A percentile compares a stretch with the other conserved stretches of the same genome.
phyloP scores from a whole-genome alignment of 1,140 invertebrate genomes.

The Penaeus chinensis region DNA sequence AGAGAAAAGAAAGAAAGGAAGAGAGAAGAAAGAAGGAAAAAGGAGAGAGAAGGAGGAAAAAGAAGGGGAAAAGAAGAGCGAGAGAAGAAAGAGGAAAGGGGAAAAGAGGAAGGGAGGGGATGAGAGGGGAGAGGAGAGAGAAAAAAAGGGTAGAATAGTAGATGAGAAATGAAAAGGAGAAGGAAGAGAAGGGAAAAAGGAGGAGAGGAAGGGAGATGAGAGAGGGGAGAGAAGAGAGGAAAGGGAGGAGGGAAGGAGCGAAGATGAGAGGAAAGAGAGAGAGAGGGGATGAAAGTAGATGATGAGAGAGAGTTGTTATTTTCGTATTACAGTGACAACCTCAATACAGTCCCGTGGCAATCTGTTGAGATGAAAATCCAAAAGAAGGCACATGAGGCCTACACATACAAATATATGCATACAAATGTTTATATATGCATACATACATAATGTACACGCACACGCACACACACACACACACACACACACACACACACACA shows the following conservation, averaged over 20 bases:
- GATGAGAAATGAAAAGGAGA: not conserved
- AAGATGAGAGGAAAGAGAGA: too few relatives aligned
- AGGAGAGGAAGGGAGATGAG: not conserved
- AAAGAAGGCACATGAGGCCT: too few relatives aligned
- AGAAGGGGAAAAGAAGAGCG: not conserved
- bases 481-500: too few relatives aligned
- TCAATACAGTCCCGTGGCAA: too few relatives aligned
- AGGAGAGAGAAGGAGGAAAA: not conserved
- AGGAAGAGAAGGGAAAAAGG: too few relatives aligned
- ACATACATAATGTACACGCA: too few relatives aligned
- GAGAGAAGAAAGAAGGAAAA: not conserved
- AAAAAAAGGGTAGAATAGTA: not conserved
- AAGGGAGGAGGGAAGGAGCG: too few relatives aligned
- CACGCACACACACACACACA: too few relatives aligned
- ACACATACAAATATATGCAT: too few relatives aligned
- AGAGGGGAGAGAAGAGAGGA: not conserved
- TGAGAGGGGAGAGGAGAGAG: not conserved
- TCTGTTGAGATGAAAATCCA: too few relatives aligned
- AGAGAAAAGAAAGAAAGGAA: not conserved
- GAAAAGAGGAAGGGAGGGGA: not conserved
- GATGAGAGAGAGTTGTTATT: not conserved
- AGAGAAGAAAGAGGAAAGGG: not conserved
- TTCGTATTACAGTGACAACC: too few relatives aligned
- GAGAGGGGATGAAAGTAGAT: not conserved
- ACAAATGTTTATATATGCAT: too few relatives aligned